These are phyloP conservation scores for Erpornis zantholeuca DNA, from an alignment of 2,113 vertebrate species.

Conservation along the genomic window DNA sequence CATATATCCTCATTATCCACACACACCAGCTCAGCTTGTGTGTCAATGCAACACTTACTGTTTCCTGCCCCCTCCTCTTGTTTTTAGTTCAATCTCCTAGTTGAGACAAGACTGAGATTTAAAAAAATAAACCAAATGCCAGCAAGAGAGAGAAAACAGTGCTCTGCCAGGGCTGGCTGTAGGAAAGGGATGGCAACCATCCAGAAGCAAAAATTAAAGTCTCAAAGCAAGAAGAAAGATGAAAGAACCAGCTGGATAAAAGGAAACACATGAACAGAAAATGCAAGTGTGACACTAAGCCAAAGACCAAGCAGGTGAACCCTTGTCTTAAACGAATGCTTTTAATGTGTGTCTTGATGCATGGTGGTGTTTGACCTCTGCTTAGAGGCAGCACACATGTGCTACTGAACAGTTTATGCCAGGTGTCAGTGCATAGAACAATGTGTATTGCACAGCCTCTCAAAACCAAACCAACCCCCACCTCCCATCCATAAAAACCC, in stretches of 20 bases:
- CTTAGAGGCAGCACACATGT: accelerated
- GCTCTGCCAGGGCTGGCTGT: neutral
- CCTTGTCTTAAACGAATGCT: neutral
- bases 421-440: neutral
- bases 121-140: neutral
- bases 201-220: neutral
- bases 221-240: neutral
- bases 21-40: neutral
- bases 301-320: neutral
- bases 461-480: neutral
- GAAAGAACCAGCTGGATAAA: neutral
- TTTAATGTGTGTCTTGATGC: neutral
- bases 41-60: neutral
- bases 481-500: neutral
- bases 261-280: neutral
- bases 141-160: neutral
- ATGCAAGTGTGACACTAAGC: neutral
- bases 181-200: neutral
- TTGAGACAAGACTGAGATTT: neutral
- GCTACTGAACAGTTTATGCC: neutral
- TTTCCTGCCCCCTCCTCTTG: neutral
- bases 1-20: neutral
- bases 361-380: neutral
- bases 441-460: neutral
- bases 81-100: neutral